Base-by-base conservation (phyloP, 1,140 invertebrate species). In the Caenorhabditis remanei region DNA sequence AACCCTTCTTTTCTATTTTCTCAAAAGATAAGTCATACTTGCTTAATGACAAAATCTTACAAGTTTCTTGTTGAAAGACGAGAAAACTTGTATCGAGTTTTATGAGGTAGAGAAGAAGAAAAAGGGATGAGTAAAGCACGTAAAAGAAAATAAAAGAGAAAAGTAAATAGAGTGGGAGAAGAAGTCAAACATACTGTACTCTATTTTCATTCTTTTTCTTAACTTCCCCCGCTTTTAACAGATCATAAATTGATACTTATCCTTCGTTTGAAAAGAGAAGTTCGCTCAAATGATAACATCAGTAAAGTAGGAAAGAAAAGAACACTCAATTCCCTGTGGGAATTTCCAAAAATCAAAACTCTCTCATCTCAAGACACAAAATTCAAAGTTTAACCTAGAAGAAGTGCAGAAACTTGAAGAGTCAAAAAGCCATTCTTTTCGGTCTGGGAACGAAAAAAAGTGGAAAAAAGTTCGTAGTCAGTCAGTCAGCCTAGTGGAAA, bases 141-240 rank as follows among this genome's bases (percentile, higher is more conserved):
- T 4, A 75, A 46, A 32, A 50, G 46, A 79, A 50, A 79, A 79
- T 50, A 79, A 79, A 79, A 53, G 46, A 79, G 71, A 79, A 79
- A 79, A 79, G 71, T 79, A n/a, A 79, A 79, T n/a, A 79, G 24
- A 46, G 16, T 14, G 40, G 13, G 4, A 24, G 41, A 19, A 48
- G 13, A 50, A 71, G 65, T 71, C 71, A 79, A 79, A 79, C 71
- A 79, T 79, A 53, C 65, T 71, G 65, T 71, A 71, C 65, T 71
- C 65, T 46, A 71, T 71, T 71, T 46, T 46, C 41, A 46, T 24
- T 71, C 21, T n/a, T 48, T 46, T 21, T 46, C 13, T 21, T 14
- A 1, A 5, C 41, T 5, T 16, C 9, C 65, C 65, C 41, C 65
- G 4, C 41, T 13, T 32, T 32, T 63, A 63, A 63, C 61, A 9